Evolutionary conservation across 2,113 vertebrate species (phyloP).

Genomic region (Daubentonia madagascariensis): DNA sequence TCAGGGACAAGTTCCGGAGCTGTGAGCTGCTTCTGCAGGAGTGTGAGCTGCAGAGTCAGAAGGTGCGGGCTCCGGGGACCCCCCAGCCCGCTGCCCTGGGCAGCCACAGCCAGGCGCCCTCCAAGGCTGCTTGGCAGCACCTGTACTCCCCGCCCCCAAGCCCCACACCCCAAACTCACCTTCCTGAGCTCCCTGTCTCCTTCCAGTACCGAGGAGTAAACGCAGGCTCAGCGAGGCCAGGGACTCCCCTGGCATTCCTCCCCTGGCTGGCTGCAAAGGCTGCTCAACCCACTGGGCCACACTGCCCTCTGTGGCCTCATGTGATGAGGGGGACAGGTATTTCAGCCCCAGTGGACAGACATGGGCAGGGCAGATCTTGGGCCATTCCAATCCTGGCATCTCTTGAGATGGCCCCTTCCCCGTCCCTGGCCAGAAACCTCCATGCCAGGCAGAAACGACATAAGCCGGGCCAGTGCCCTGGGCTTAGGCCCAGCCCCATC

Average conservation of each 20-base stretch:
- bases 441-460: neutral
- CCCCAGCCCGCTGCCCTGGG: neutral
- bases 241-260: neutral
- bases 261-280: neutral
- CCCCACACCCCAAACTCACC: neutral
- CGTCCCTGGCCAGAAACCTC: neutral
- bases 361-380: neutral
- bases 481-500: neutral
- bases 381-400: neutral
- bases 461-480: neutral
- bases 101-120: neutral
- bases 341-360: neutral
- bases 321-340: neutral
- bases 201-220: neutral
- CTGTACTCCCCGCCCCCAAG: neutral
- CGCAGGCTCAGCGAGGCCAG: neutral
- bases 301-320: neutral
- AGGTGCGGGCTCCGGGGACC: conserved; percentile 74
- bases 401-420: no score
- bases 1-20: conserved; percentile 91
- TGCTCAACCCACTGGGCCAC: neutral
- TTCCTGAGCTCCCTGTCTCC: neutral
- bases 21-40: conserved; percentile 86
- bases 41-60: conserved; percentile 84
- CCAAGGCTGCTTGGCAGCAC: neutral